Percentiles rank a stretch among this genome's conserved stretches.
Evolutionary conservation across 1,140 invertebrate genomes (phyloP).

Genomic region (Cyrtorhinus lividipennis): DNA sequence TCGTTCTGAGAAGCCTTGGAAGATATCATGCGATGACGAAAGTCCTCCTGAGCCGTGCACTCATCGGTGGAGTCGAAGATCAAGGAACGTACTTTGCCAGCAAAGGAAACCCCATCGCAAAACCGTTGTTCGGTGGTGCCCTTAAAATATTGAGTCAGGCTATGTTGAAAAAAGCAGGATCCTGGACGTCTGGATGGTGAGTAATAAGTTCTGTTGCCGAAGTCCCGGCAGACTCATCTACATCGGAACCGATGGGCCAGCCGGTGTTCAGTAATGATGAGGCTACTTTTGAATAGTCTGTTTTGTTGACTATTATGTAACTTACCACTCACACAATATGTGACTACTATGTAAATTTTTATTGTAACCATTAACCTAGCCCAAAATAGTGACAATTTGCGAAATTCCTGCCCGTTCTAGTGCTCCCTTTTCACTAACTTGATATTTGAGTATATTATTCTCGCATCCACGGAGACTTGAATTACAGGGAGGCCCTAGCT

Average conservation of each 20-base stretch:
- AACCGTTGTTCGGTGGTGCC: not conserved
- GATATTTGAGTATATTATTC: not conserved
- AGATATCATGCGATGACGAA: slow-evolving; percentile 9
- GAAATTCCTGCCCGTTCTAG: not conserved
- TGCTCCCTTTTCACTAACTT: not conserved
- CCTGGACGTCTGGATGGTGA: not conserved
- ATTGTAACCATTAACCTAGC: too few species aligned
- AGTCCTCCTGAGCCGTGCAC: not conserved
- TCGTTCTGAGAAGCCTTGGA: not conserved
- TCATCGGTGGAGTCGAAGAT: not conserved
- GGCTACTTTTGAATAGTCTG: not conserved
- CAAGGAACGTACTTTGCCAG: not conserved
- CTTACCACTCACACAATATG: too few species aligned
- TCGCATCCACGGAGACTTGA: not conserved
- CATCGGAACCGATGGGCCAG: not conserved
- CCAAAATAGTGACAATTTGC: not conserved
- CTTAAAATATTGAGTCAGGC: not conserved
- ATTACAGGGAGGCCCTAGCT: not conserved
- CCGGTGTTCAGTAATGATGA: not conserved
- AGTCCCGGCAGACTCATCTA: not conserved
- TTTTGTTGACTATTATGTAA: too few species aligned
- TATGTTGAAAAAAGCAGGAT: not conserved
- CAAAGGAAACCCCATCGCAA: too few species aligned
- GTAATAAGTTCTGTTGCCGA: not conserved
- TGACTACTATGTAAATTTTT: too few species aligned